Evolutionary conservation across 92 coral and sea anemone genomes (phyloP).

Genomic region (Paragorgia papillata): DNA sequence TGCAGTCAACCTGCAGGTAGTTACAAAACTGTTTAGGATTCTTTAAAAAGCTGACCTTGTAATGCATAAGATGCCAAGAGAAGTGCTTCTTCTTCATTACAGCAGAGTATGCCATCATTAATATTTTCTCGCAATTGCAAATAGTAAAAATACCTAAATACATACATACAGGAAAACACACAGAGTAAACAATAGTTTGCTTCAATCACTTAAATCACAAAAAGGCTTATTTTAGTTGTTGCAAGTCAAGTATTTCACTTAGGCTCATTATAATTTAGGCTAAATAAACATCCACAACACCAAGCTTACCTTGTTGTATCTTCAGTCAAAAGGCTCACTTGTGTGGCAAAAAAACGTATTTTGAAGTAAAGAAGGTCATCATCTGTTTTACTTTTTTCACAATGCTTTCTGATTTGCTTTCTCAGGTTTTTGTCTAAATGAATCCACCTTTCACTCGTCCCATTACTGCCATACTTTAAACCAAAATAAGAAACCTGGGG

Average conservation of each 20-base stretch:
- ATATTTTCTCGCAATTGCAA: constrained; percentile 78
- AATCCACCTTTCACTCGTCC: constrained; percentile 80
- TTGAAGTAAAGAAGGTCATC: constrained; percentile 63
- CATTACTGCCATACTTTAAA: constrained; percentile 70
- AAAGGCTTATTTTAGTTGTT: too few relatives aligned
- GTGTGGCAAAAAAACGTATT: constrained; percentile 79
- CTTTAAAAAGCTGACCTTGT: constrained; percentile 77
- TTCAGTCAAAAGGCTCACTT: constrained; percentile 66
- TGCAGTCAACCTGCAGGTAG: too few relatives aligned
- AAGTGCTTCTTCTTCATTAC: constrained; percentile 73
- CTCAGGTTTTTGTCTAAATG: constrained; percentile 72
- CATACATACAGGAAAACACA: too few relatives aligned
- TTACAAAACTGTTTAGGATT: too few relatives aligned
- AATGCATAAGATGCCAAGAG: constrained; percentile 84
- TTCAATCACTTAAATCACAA: too few relatives aligned
- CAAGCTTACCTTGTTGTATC: constrained; percentile 80
- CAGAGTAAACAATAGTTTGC: too few relatives aligned
- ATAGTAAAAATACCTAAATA: constrained; percentile 67
- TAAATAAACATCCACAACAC: too few relatives aligned
- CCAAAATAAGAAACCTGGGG: constrained; percentile 88
- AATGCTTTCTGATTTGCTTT: constrained; percentile 77
- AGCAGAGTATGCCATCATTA: constrained; percentile 67
- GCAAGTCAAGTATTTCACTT: too few relatives aligned
- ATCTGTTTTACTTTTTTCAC: constrained; percentile 28
- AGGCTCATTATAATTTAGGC: too few relatives aligned